phyloP scores from a whole-genome alignment of 2,113 vertebrate genomes.

The Corydoras sp. region DNA sequence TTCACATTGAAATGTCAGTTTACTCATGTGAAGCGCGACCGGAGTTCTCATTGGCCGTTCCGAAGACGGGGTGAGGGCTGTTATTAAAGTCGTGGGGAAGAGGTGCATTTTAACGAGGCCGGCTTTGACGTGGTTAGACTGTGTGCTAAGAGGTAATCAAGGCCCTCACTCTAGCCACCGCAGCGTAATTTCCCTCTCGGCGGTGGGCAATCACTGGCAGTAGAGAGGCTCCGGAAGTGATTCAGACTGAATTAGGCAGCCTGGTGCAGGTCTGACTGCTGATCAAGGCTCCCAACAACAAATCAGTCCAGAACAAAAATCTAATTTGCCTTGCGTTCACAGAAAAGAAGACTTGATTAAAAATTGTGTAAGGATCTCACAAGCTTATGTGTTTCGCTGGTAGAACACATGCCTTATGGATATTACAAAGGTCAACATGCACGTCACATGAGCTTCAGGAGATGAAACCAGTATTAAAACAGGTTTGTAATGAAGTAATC shows the following conservation, averaged over 20 bases:
- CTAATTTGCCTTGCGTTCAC: constrained; percentile 31
- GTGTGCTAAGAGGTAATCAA: constrained; percentile 73
- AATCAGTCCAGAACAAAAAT: constrained; percentile 42
- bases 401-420: background rate
- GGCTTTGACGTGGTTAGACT: constrained; percentile 59
- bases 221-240: constrained; percentile 68
- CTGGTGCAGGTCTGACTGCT: constrained; percentile 29
- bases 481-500: constrained; percentile 10
- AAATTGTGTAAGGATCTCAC: constrained; percentile 7
- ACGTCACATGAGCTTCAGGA: background rate
- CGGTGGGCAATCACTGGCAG: constrained; percentile 68
- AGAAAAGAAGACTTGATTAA: constrained; percentile 37
- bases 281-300: constrained; percentile 38
- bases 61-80: constrained; percentile 50
- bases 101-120: constrained; percentile 67
- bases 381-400: too few species aligned
- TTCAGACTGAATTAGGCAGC: constrained; percentile 54
- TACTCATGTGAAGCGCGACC: constrained; percentile 36
- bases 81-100: constrained; percentile 58
- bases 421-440: background rate
- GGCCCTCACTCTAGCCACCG: constrained; percentile 55
- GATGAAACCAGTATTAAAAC: constrained; percentile 13
- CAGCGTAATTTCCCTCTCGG: constrained; percentile 67
- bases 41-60: constrained; percentile 41
- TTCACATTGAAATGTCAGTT: constrained; percentile 44